Conservation (phyloP, 2,113 vertebrate genomes). For the Thymallus thymallus region DNA sequence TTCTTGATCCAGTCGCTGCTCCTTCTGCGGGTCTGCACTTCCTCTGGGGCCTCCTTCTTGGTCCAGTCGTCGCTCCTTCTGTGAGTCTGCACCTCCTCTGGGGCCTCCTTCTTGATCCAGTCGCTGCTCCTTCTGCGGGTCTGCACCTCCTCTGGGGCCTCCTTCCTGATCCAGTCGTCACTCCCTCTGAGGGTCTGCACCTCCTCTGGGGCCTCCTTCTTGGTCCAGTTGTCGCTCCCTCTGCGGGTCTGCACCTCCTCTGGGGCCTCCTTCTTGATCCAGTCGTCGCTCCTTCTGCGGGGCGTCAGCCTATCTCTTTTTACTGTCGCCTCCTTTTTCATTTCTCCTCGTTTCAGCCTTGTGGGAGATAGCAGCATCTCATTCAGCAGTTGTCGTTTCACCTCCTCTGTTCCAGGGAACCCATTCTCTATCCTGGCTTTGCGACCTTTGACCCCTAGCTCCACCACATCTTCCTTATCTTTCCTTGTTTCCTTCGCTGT, state of each 20-base stretch:
- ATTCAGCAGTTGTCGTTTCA: background rate
- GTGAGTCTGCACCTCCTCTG: too few species aligned
- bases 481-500: background rate
- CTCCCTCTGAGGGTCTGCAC: too few species aligned
- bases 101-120: too few species aligned
- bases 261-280: constrained; percentile 42
- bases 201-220: too few species aligned
- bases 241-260: background rate
- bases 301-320: constrained; percentile 10
- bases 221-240: background rate
- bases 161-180: constrained; percentile 52
- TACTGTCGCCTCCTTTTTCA: background rate
- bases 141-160: background rate
- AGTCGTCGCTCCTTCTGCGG: constrained; percentile 46
- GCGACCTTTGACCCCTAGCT: constrained; percentile 12
- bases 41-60: constrained; percentile 18
- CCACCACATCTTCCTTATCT: constrained; percentile 1
- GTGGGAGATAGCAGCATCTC: background rate
- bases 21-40: background rate
- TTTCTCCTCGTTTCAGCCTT: background rate
- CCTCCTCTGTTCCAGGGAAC: background rate
- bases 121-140: background rate
- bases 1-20: constrained; percentile 48
- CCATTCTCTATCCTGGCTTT: constrained; percentile 24
- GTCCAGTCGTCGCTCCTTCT: constrained; percentile 43